These are phyloP conservation scores for Philereme transversata DNA, from an alignment of 2,888 invertebrate genomes.

Conservation along the genomic window DNA sequence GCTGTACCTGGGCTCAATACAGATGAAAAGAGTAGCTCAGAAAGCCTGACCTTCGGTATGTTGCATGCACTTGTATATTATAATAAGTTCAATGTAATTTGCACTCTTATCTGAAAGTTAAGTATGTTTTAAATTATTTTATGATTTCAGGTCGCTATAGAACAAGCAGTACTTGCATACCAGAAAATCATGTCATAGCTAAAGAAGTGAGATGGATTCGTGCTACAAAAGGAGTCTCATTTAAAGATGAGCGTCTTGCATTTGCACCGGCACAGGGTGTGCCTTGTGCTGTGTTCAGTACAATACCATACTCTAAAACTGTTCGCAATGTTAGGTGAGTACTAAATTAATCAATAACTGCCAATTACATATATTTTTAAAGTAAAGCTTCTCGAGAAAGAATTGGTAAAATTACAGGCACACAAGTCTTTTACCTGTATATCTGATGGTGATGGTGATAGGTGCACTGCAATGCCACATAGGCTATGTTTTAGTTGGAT, in stretches of 20 bases:
- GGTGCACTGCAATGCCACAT: no score
- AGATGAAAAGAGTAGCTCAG: conserved; percentile 90
- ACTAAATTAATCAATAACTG: not conserved
- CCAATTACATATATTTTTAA: no score
- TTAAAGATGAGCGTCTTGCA: conserved; percentile 92
- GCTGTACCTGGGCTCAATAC: conserved; percentile 81
- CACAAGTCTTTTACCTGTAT: no score
- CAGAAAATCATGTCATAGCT: conserved; percentile 80
- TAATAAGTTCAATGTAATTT: not conserved
- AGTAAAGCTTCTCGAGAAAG: no score
- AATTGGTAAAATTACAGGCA: no score
- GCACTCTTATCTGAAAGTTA: no score
- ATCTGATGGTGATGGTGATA: no score
- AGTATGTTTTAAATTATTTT: conserved; percentile 10
- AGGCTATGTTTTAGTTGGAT: no score
- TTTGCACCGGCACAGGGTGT: conserved; percentile 90
- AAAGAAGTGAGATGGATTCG: conserved; percentile 85
- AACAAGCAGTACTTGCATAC: conserved; percentile 78
- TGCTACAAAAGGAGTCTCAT: conserved; percentile 86
- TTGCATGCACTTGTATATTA: not conserved
- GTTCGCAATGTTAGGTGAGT: conserved; percentile 85
- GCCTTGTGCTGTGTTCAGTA: conserved; percentile 94
- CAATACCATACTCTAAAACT: conserved; percentile 92
- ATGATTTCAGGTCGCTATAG: conserved; percentile 73
- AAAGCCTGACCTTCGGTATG: conserved; percentile 88